Evolutionary conservation across 2,113 vertebrate species (phyloP).

Genomic region (Pseudorectes ferrugineus): DNA sequence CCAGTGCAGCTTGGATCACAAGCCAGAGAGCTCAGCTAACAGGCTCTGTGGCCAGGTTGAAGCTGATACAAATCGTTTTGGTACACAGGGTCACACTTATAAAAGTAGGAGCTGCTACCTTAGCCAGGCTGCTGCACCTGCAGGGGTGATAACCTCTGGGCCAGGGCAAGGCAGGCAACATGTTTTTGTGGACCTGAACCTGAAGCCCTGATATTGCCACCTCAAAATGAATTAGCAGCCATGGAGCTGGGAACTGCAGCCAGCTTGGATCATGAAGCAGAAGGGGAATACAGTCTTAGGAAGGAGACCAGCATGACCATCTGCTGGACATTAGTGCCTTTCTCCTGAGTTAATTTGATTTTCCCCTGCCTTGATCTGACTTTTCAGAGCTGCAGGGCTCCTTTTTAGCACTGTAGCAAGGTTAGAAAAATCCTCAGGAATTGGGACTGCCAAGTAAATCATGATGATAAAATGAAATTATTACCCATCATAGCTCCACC

Average conservation of each 20-base stretch:
- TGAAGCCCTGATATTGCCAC: not conserved
- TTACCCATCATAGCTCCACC: not conserved
- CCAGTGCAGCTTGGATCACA: not conserved
- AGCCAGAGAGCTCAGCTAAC: not conserved
- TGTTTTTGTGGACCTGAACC: not conserved
- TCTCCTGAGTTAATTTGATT: not conserved
- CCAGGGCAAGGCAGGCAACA: not conserved
- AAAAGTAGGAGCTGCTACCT: not conserved
- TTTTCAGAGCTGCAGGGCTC: not conserved
- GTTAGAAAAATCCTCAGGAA: not conserved
- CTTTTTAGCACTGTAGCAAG: not conserved
- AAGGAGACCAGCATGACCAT: not conserved
- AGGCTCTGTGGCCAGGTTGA: not conserved
- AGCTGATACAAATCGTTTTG: not conserved
- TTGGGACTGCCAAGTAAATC: not conserved
- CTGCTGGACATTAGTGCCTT: not conserved
- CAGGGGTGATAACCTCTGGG: not conserved
- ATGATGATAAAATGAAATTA: not conserved
- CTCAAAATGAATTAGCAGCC: not conserved
- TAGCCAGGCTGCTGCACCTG: not conserved
- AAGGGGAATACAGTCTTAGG: not conserved
- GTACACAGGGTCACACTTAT: fast-evolving
- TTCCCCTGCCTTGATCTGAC: not conserved
- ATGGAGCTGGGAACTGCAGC: not conserved
- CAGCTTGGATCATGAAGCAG: not conserved